These are phyloP conservation scores for Masticophis lateralis DNA, from an alignment of 2,797 vertebrate species.

Conservation along the genomic window DNA sequence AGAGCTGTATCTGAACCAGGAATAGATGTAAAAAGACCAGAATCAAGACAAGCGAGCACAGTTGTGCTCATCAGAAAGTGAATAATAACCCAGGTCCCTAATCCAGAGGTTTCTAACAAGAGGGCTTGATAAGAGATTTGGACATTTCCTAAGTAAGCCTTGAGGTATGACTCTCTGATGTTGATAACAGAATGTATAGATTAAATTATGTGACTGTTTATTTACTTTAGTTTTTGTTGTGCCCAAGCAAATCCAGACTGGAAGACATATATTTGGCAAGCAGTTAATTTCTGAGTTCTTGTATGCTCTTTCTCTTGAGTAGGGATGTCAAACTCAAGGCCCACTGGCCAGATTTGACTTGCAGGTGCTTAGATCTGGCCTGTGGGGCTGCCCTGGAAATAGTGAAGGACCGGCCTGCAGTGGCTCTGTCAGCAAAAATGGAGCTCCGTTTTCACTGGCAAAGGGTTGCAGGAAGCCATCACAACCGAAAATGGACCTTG, in stretches of 20 bases:
- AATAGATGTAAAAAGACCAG: background rate
- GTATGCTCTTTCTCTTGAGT: constrained; percentile 41
- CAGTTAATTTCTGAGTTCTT: constrained; percentile 46
- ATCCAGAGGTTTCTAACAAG: background rate
- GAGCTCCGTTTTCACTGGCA: too few species aligned
- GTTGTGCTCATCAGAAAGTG: background rate
- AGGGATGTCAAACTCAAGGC: too few species aligned
- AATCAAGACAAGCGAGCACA: background rate
- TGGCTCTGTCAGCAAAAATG: too few species aligned
- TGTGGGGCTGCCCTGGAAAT: too few species aligned
- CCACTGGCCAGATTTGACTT: too few species aligned
- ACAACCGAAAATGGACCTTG: too few species aligned
- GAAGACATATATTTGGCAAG: constrained; percentile 28
- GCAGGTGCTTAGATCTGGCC: too few species aligned
- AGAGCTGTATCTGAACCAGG: background rate
- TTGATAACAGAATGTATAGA: background rate
- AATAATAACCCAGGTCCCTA: background rate
- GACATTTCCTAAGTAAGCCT: background rate
- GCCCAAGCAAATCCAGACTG: background rate
- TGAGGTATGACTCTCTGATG: background rate
- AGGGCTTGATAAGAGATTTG: background rate
- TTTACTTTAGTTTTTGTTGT: constrained; percentile 10
- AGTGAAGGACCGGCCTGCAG: too few species aligned
- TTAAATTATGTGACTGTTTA: background rate
- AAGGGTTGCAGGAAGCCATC: too few species aligned